Evolutionary conservation across 1,140 invertebrate species (phyloP).

Genomic region (Drosophila gunungcola): DNA sequence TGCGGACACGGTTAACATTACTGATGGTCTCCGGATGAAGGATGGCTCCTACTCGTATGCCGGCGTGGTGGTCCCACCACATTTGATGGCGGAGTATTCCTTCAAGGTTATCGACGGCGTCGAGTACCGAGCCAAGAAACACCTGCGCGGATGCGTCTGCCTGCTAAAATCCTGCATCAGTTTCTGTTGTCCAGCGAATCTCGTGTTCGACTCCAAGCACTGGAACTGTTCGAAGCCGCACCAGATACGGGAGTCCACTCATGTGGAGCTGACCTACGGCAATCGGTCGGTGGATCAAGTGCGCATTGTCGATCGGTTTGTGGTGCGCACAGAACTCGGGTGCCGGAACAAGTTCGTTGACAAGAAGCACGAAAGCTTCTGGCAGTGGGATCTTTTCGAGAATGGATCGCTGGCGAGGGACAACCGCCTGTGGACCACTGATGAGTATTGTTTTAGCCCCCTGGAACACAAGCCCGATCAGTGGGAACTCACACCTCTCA

Average conservation of each 20-base stretch:
- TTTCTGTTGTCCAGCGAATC: constrained; percentile 62
- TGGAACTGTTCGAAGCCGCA: constrained; percentile 51
- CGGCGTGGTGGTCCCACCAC: constrained; percentile 57
- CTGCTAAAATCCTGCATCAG: constrained; percentile 73
- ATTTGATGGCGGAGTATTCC: constrained; percentile 65
- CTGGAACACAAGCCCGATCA: constrained; percentile 65
- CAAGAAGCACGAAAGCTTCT: constrained; percentile 66
- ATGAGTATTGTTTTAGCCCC: constrained; percentile 75
- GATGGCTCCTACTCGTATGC: constrained; percentile 76
- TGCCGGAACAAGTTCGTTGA: constrained; percentile 72
- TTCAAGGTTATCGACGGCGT: constrained; percentile 79
- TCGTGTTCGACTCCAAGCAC: constrained; percentile 45
- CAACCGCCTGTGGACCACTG: constrained; percentile 60
- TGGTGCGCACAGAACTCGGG: constrained; percentile 65
- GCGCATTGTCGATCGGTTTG: constrained; percentile 57
- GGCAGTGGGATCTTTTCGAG: constrained; percentile 68
- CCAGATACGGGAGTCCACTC: constrained; percentile 19
- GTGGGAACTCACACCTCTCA: constrained; percentile 70
- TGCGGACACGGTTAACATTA: constrained; percentile 71
- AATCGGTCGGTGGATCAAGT: constrained; percentile 51
- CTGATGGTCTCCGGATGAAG: constrained; percentile 65
- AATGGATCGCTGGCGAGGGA: constrained; percentile 56
- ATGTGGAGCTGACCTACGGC: constrained; percentile 53
- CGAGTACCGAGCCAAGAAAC: constrained; percentile 57
- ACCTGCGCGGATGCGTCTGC: constrained; percentile 74